Base-by-base conservation (phyloP, 2,797 vertebrate species). In the Anabas testudineus region DNA sequence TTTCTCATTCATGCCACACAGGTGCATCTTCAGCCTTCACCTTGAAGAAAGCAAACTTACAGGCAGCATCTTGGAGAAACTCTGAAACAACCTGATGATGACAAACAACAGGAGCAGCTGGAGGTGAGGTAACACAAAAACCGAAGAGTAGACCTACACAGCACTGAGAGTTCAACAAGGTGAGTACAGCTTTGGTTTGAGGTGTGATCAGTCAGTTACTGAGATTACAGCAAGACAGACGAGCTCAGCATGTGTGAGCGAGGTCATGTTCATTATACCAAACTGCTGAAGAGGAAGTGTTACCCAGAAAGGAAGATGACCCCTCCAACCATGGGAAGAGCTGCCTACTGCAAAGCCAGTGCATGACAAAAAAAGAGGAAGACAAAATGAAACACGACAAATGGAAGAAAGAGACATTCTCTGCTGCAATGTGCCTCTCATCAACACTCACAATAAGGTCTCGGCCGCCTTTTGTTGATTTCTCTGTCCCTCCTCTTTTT, bases 391-490 rank as follows among this genome's bases (percentile, higher is more conserved):
- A 77, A 81, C 54, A 28, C 62, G 39, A 85, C 69, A 85, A 81
- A 85, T 19, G 28, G 37, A 64, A 80, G 74, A 86, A 77, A 85
- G 75, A 61, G 69, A 64, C 74, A 69, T 85, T 79, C 74, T 83
- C 68, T 37, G 52, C 71, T 22, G 69, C 61, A 30, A 56, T 5
- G 68, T 34, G 76, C 62, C 78, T 71, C 83, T 88, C 83, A 85
- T 63, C 62, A 32, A 57, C 54, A 47, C 85, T 79, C 81, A 91
- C 86, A 92, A 92, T 88, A 86, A 90, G 82, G 81, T 81, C 88
- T 76, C 24, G 32, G 58, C 76, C 76, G 88, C 54, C 90, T 90
- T 92, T 92, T 92, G 91, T 93, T 89, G 86, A 91, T 87, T 87
- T 43, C 77, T 51, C 72, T 36, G 70, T 91, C 82, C 81, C 77